phyloP scores from a whole-genome alignment of 2,888 invertebrate species.

The Andrena minutula region DNA sequence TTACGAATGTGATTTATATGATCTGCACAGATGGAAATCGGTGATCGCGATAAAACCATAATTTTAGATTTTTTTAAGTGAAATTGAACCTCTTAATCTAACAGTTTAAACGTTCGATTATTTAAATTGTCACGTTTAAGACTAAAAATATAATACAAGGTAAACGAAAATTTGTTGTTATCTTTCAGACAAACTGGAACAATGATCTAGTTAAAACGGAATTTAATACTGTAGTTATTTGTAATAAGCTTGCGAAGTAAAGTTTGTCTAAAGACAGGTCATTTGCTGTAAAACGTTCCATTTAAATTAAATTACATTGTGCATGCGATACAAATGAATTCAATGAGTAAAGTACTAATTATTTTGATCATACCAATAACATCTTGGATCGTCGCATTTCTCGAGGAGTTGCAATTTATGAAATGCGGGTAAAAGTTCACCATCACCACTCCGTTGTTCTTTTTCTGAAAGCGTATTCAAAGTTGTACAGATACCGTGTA shows the following conservation, averaged over 20 bases:
- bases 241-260: no score
- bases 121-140: no score
- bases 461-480: slow-evolving; percentile 85
- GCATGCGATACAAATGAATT: not conserved
- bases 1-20: slow-evolving; percentile 86
- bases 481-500: not conserved
- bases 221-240: no score
- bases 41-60: not conserved
- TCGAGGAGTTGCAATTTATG: slow-evolving; percentile 84
- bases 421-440: slow-evolving; percentile 90
- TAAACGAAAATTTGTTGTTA: no score
- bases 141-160: no score
- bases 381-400: slow-evolving; percentile 88
- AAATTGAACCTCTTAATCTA: no score
- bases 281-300: no score
- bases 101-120: no score
- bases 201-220: no score
- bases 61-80: not conserved
- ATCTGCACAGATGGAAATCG: slow-evolving; percentile 77
- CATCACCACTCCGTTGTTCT: slow-evolving; percentile 91
- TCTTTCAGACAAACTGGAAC: no score
- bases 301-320: not conserved
- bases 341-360: not conserved
- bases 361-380: slow-evolving; percentile 87
- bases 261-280: no score